These are phyloP conservation scores for Leucopsar rothschildi DNA, from an alignment of 2,113 vertebrate genomes.

Conservation along the genomic window DNA sequence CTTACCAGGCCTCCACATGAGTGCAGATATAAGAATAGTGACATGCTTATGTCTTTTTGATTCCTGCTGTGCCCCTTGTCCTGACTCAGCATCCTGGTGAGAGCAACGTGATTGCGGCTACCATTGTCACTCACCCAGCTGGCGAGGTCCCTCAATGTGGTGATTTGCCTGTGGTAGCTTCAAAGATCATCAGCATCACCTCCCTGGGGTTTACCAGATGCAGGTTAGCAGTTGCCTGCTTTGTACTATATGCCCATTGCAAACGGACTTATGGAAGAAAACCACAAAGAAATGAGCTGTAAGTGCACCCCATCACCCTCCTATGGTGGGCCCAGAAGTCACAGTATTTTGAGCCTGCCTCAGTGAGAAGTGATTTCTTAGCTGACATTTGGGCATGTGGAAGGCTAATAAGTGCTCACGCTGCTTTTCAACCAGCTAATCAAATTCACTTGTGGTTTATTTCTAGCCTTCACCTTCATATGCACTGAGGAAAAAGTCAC, in stretches of 20 bases:
- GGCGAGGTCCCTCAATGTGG: fast-evolving
- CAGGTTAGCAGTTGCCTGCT: background rate
- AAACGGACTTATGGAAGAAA: background rate
- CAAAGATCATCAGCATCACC: constrained; percentile 5
- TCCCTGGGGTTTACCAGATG: constrained; percentile 35
- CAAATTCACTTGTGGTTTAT: constrained; percentile 2
- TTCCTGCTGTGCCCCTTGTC: background rate
- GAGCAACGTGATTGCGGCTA: background rate
- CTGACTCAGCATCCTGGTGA: constrained; percentile 1
- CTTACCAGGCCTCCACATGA: background rate
- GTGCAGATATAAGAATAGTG: background rate
- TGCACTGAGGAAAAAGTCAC: background rate
- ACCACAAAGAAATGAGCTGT: constrained; percentile 35
- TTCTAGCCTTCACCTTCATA: background rate
- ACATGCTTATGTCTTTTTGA: background rate
- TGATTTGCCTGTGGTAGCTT: constrained; percentile 8
- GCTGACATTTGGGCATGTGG: background rate
- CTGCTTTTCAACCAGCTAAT: constrained; percentile 2
- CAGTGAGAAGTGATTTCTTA: constrained; percentile 16
- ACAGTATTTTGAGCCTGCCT: background rate
- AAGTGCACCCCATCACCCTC: background rate
- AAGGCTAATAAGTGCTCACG: background rate
- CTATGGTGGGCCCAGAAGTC: background rate
- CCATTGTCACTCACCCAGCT: background rate
- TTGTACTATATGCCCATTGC: background rate